Percentiles rank a stretch among this genome's conserved stretches.
phyloP scores from a whole-genome alignment of 23 tunicate species.

The Oikopleura dioica region DNA sequence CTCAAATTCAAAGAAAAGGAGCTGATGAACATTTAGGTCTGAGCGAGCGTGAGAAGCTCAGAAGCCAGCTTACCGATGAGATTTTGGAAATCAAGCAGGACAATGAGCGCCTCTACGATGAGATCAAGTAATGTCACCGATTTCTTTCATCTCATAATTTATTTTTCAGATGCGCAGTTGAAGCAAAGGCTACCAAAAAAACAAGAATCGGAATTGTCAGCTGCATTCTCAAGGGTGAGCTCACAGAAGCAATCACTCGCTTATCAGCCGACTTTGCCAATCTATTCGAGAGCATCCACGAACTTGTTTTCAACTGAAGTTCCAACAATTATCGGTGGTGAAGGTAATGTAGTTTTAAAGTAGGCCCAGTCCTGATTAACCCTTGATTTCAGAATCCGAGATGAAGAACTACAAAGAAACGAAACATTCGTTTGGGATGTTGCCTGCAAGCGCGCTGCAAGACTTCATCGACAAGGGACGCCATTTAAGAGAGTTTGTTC shows the following conservation, averaged over 20 bases:
- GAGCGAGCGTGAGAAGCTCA: too few species aligned
- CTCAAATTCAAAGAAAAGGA: background rate
- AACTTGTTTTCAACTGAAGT: background rate
- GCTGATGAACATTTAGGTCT: too few species aligned
- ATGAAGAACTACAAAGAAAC: background rate
- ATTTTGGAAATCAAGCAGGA: background rate
- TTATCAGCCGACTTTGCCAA: background rate
- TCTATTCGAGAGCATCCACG: background rate
- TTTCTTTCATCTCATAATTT: too few species aligned
- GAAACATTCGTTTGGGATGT: too few species aligned
- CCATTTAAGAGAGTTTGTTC: background rate
- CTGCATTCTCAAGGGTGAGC: background rate
- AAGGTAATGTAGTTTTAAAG: background rate
- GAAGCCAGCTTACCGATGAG: background rate
- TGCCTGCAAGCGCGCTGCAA: background rate
- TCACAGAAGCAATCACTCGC: background rate
- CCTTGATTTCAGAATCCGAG: background rate
- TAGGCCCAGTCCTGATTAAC: background rate
- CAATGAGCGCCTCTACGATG: background rate
- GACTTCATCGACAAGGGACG: background rate
- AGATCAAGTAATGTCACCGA: too few species aligned
- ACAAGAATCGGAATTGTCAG: too few species aligned
- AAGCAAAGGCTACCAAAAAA: too few species aligned
- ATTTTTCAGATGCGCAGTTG: too few species aligned
- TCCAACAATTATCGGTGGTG: background rate